phyloP scores from a whole-genome alignment of 2,888 invertebrate genomes.

The Amaurobius ferox region DNA sequence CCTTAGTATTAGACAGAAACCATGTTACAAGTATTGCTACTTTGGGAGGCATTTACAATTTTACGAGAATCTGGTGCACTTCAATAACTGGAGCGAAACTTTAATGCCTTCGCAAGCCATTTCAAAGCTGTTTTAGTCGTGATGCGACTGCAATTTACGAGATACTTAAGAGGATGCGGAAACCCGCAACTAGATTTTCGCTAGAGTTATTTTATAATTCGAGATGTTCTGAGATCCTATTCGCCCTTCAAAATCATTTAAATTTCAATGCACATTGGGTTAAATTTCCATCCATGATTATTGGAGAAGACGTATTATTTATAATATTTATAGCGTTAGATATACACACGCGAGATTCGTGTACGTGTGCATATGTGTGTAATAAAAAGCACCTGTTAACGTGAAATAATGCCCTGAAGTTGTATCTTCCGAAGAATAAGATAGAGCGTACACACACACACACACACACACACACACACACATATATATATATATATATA shows the following conservation, averaged over 20 bases:
- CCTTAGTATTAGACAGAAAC: neutral
- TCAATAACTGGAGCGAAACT: slow-evolving; percentile 2
- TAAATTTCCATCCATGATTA: no score
- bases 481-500: no score
- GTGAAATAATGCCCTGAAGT: no score
- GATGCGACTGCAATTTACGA: slow-evolving; percentile 7
- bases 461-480: no score
- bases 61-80: neutral
- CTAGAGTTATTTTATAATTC: neutral
- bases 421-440: no score
- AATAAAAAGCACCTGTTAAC: no score
- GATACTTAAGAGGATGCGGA: slow-evolving; percentile 8
- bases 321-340: no score
- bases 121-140: slow-evolving; percentile 12
- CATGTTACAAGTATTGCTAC: slow-evolving; percentile 12
- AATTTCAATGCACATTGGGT: neutral
- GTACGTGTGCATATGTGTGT: no score
- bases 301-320: no score
- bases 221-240: neutral
- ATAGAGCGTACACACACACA: no score
- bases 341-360: no score
- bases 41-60: neutral
- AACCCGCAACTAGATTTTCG: slow-evolving; percentile 9
- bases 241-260: neutral
- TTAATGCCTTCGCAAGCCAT: slow-evolving; percentile 7